Evolutionary conservation across 1,140 invertebrate genomes (phyloP).

Genomic region (Drosophila arizonae): DNA sequence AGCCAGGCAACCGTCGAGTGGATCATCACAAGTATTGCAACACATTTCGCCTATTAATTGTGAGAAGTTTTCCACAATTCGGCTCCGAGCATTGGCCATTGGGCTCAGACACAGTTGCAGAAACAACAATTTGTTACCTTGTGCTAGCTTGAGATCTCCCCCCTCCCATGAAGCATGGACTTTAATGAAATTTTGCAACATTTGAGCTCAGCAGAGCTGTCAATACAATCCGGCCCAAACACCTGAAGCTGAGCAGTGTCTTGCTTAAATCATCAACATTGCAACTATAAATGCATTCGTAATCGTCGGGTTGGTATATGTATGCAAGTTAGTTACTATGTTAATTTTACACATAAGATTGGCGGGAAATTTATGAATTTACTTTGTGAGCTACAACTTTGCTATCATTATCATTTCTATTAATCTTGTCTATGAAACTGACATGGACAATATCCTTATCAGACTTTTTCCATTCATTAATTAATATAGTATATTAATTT

Average conservation of each 20-base stretch:
- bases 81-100: neutral
- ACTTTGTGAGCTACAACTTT: too few relatives aligned
- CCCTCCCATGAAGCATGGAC: slow-evolving; percentile 16
- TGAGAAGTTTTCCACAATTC: slow-evolving; percentile 26
- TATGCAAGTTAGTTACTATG: too few relatives aligned
- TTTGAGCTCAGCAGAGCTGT: slow-evolving; percentile 37
- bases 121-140: slow-evolving; percentile 34
- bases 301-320: too few relatives aligned
- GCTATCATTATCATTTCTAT: too few relatives aligned
- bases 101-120: neutral
- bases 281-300: slow-evolving; percentile 24
- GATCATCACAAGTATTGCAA: slow-evolving; percentile 76
- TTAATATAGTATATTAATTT: too few relatives aligned
- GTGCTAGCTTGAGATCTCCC: neutral
- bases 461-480: too few relatives aligned
- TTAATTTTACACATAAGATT: too few relatives aligned
- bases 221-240: neutral
- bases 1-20: slow-evolving; percentile 28
- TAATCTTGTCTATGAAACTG: too few relatives aligned
- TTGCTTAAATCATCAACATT: slow-evolving; percentile 55
- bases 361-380: slow-evolving; percentile 65
- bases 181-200: slow-evolving; percentile 70
- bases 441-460: too few relatives aligned
- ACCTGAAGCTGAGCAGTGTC: neutral
- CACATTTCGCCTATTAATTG: slow-evolving; percentile 78